Conservation (phyloP, 2,797 vertebrate genomes). For the Acipenser transmontanus region DNA sequence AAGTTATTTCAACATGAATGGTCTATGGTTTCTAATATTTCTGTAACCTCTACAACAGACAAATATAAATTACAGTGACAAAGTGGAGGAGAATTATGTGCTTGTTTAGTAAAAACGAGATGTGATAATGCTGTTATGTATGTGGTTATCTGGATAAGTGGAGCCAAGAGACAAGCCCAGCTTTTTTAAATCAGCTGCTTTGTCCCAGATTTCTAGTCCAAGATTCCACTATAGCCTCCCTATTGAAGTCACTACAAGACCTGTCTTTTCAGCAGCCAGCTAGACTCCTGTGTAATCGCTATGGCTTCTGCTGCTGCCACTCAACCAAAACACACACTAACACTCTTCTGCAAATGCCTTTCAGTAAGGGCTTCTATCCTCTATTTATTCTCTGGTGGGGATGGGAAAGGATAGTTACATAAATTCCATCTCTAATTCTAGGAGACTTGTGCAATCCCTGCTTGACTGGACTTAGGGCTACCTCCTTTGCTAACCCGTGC, state of each 20-base stretch:
- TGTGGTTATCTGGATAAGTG: conserved; percentile 13
- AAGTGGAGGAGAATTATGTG: neutral
- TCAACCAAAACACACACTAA: neutral
- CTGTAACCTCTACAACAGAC: neutral
- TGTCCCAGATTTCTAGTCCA: neutral
- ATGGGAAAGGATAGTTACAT: too few species aligned
- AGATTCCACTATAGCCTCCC: neutral
- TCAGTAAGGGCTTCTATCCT: neutral
- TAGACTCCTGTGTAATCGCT: neutral
- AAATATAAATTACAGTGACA: neutral
- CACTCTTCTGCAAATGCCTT: neutral
- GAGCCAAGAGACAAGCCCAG: conserved; percentile 15
- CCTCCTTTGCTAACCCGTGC: too few species aligned
- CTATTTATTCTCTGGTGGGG: too few species aligned
- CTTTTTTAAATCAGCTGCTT: neutral
- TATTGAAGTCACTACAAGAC: neutral
- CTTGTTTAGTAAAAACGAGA: neutral
- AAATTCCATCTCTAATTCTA: too few species aligned
- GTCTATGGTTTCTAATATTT: neutral
- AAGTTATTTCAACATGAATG: neutral
- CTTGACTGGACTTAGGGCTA: too few species aligned
- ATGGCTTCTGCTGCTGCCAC: neutral
- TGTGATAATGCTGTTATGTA: neutral
- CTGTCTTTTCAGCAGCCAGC: neutral
- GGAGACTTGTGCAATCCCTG: too few species aligned